Conservation (phyloP, 2,888 invertebrate genomes). For the Synergus itoensis region DNA sequence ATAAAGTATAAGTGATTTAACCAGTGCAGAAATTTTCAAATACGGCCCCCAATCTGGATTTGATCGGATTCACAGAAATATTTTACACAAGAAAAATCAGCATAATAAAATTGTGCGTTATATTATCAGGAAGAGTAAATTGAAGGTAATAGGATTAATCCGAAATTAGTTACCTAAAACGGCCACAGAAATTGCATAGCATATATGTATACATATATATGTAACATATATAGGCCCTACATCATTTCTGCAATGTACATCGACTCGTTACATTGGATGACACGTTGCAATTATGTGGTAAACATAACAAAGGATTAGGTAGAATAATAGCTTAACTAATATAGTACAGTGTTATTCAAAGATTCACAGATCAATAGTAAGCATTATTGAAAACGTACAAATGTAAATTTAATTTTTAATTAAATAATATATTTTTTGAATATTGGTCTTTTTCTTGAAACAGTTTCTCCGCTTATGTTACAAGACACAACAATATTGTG, state of each 20-base stretch:
- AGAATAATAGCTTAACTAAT: not conserved
- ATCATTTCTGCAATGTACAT: not conserved
- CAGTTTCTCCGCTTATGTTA: too few relatives aligned
- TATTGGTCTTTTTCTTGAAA: too few relatives aligned
- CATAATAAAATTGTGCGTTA: too few relatives aligned
- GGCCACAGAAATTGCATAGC: constrained; percentile 51
- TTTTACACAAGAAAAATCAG: too few relatives aligned
- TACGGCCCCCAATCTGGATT: too few relatives aligned
- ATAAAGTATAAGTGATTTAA: too few relatives aligned
- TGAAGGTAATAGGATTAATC: constrained; percentile 73
- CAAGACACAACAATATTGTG: too few relatives aligned
- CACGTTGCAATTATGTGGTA: not conserved
- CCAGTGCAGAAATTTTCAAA: too few relatives aligned
- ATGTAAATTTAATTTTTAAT: not conserved
- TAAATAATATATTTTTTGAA: too few relatives aligned
- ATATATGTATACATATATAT: not conserved
- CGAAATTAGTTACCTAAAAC: constrained; percentile 68
- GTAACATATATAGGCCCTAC: not conserved
- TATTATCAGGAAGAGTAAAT: constrained; percentile 59
- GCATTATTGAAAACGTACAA: not conserved
- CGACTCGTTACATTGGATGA: not conserved
- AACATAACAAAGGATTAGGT: not conserved
- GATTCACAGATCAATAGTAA: not conserved
- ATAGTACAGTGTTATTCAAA: not conserved
- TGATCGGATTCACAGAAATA: too few relatives aligned